Evolutionary conservation across 2,888 invertebrate species (phyloP), one percentile per base, ranked within the genome.

Genomic region (Monoplex corrugatus): DNA sequence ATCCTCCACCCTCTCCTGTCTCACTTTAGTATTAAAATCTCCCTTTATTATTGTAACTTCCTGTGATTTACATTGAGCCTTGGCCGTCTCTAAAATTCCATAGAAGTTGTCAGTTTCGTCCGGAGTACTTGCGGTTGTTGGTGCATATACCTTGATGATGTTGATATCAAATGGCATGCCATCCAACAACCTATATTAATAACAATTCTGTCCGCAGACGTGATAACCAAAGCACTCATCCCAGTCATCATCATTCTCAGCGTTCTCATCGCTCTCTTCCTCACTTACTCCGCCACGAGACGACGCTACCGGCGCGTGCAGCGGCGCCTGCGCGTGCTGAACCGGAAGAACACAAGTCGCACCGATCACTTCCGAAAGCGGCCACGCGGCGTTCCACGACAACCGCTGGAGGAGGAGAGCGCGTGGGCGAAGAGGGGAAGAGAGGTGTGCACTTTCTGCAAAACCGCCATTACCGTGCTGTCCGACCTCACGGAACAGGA

Each of bases 311-410:
- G 43, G 40, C 40, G 78, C 23, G 3, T 80, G n/a, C 40, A 80
- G 43, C 40, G 78, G 32, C 78, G 78, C 1, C 78, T 23, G 43
- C 78, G 78, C 40, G 43, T 28, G 78, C 78, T 28, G 78, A 80
- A 5, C 28, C 78, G 78, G 78, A 80, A 43, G 28, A 80, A 19
- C 78, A 80, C 43, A 8, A 80, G 78, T 23, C 78, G 78, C 23
- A 80, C 78, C 43, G 40, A 40, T 44, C 89, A 40, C 87, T 87
- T 32, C 89, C 89, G 28, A 83, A 89, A 87, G 87, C 63, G 13
- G 50, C 86, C 8, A 5, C 78, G 78, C 43, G 78, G 43, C 23
- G 28, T 80, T 19, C 78, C 78, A 0, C 40, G 78, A 23, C 19
- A 80, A 28, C 23, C 43, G 43, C 3, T n/a, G 28, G 2, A 80